phyloP scores from a whole-genome alignment of 1,140 invertebrate species.

The Hypothenemus hampei region DNA sequence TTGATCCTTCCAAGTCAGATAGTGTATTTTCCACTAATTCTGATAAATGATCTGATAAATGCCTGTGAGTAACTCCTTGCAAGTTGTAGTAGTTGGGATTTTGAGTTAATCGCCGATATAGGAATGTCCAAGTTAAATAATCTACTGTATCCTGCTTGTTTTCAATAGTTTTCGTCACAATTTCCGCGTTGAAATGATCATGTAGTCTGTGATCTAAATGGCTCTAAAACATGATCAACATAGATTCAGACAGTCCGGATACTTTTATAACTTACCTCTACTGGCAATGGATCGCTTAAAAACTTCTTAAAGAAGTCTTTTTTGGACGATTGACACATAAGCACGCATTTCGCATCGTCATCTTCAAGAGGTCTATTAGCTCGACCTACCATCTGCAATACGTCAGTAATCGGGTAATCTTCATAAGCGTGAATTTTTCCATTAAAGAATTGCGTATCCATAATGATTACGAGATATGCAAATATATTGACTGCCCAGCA shows the following conservation, averaged over 20 bases:
- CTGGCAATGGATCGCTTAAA: constrained; percentile 92
- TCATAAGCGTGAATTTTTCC: constrained; percentile 87
- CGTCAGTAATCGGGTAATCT: constrained; percentile 96
- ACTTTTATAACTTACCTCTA: constrained; percentile 69
- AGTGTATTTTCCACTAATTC: constrained; percentile 97
- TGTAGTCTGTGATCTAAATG: constrained; percentile 95
- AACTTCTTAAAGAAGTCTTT: constrained; percentile 99
- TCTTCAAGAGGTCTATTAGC: constrained; percentile 87
- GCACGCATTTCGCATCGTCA: constrained; percentile 91
- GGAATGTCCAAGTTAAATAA: constrained; percentile 98
- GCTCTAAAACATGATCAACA: constrained; percentile 52
- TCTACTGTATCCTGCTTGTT: constrained; percentile 99
- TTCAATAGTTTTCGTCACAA: constrained; percentile 99
- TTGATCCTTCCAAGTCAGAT: constrained; percentile 92
- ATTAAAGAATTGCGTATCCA: constrained; percentile 98
- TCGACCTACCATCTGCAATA: constrained; percentile 95
- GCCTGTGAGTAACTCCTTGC: constrained; percentile 92
- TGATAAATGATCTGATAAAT: constrained; percentile 97
- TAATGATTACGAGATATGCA: constrained; percentile 90
- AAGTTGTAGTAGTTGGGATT: constrained; percentile 99
- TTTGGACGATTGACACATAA: constrained; percentile 96
- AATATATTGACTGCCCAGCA: constrained; percentile 88
- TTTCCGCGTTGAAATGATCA: constrained; percentile 99
- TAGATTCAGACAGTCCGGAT: neutral
- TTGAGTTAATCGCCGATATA: constrained; percentile 94